These are phyloP conservation scores for Pollenia amentaria DNA, from an alignment of 2,888 invertebrate species.

Conservation along the genomic window DNA sequence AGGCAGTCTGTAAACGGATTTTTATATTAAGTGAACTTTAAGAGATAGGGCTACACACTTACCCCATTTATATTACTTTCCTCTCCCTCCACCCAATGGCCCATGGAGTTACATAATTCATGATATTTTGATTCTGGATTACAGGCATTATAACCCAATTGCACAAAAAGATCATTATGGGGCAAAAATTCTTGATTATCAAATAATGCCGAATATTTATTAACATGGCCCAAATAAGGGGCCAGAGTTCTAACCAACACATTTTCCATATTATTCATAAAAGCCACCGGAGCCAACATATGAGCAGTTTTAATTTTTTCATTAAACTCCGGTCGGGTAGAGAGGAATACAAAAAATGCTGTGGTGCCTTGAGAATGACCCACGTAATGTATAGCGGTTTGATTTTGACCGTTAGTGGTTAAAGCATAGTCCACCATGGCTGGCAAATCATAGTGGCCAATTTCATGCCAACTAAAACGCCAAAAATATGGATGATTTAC, in stretches of 20 bases:
- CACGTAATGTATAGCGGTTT: conserved; percentile 79
- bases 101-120: conserved; percentile 86
- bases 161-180: conserved; percentile 84
- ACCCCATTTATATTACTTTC: conserved; percentile 29
- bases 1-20: conserved; percentile 74
- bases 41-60: not conserved
- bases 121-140: conserved; percentile 73
- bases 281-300: conserved; percentile 81
- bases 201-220: conserved; percentile 76
- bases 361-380: conserved; percentile 82
- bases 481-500: conserved; percentile 69
- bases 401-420: conserved; percentile 74
- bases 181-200: conserved; percentile 87
- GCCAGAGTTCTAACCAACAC: conserved; percentile 83
- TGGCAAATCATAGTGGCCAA: conserved; percentile 77
- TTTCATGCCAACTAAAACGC: conserved; percentile 77
- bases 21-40: not conserved
- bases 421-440: conserved; percentile 79
- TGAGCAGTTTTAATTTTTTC: conserved; percentile 80
- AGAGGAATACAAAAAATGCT: conserved; percentile 78
- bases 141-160: conserved; percentile 85
- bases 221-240: conserved; percentile 79
- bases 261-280: conserved; percentile 86
- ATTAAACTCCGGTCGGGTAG: conserved; percentile 79
- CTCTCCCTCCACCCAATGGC: conserved; percentile 85